Evolutionary conservation across 1,140 invertebrate genomes (phyloP).

Genomic region (Onthophagus taurus): DNA sequence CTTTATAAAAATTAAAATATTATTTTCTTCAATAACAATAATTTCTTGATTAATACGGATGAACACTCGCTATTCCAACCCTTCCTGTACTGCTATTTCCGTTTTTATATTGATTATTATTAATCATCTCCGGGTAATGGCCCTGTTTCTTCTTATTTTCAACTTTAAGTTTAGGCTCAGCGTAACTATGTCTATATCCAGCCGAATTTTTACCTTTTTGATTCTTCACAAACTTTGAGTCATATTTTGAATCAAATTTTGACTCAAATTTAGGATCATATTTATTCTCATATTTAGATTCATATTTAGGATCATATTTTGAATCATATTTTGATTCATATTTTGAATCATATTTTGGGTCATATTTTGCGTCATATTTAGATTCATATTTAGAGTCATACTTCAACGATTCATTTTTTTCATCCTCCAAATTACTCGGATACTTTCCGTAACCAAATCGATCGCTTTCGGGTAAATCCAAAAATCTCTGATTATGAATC

Average conservation of each 20-base stretch:
- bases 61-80: conserved; percentile 37
- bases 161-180: conserved; percentile 35
- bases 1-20: no score
- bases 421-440: no score
- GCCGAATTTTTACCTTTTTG: conserved; percentile 25
- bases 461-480: conserved; percentile 26
- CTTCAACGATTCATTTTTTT: no score
- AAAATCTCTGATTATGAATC: conserved; percentile 17
- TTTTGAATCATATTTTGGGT: conserved; percentile 23
- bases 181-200: conserved; percentile 46
- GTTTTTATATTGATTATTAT: conserved; percentile 35
- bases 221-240: conserved; percentile 29
- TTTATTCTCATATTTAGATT: conserved; percentile 21
- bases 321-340: conserved; percentile 28
- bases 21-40: not conserved
- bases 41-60: conserved; percentile 31
- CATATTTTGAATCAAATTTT: conserved; percentile 22
- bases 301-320: no score
- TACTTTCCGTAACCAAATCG: no score
- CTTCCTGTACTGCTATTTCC: conserved; percentile 32
- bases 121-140: conserved; percentile 32
- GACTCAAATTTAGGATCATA: conserved; percentile 26
- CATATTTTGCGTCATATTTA: conserved; percentile 26
- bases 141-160: conserved; percentile 29
- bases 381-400: conserved; percentile 17